Evolutionary conservation across 2,113 vertebrate species (phyloP), one percentile per base, ranked within the genome.

Genomic region (Podarcis raffonei): DNA sequence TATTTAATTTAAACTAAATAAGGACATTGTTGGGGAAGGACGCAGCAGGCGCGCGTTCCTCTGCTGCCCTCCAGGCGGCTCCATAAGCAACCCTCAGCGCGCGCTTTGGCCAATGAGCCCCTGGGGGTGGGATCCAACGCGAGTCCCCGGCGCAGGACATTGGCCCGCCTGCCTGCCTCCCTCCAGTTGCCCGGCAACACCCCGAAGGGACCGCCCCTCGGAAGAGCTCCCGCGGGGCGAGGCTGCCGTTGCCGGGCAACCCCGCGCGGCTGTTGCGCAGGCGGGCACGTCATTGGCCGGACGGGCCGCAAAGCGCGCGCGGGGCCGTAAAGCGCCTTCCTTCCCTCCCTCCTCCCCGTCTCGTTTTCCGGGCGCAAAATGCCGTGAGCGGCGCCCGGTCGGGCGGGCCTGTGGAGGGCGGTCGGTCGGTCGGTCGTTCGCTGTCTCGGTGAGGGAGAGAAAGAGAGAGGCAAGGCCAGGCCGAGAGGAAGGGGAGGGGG

Each of bases 401-500:
- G 66, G 53, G 32, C 25, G 20, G 57, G 23, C 39, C 11, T 32
- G 20, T 1, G 32, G 39, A 35, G 11, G 42, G 18, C 27, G 13
- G 69, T 22, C 20, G 71, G 72, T 3, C 42, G 69, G 68, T 35
- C 39, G 62, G 32, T 77, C 9, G 27, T 6, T 25, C 12, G 35
- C 48, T 1, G 37, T 27, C 13, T 27, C 30, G 68, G 59, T 1
- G 37, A 77, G 89, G 87, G 11, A 71, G 93, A 92, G 81, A 12
- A 27, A 12, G 3, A 20, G 0, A 13, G 20, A 2, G 0, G 2
- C 85, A 89, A 84, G 88, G 91, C 85, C 15, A 20, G 35, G 20
- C 18, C 30, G 22, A 1, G 39, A 42, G 87, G 35, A 35, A 37
- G 59, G 27, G 25, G 30, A 91, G 91, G 87, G 90, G 92, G 91